Evolutionary conservation across 2,888 invertebrate species (phyloP).

Genomic region (Rosalia funebris): DNA sequence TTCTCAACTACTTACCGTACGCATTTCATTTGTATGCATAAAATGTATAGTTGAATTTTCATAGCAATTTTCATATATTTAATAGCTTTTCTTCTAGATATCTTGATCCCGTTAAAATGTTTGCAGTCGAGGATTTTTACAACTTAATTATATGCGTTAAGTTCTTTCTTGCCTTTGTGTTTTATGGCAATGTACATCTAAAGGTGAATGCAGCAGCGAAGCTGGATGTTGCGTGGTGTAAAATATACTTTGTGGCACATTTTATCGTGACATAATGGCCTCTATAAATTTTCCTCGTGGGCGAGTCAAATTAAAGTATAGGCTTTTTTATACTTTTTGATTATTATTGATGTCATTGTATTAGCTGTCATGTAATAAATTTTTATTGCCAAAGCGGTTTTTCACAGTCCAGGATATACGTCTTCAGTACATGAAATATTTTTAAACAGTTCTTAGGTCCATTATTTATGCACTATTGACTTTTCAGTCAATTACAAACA

Average conservation of each 20-base stretch:
- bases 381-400: too few species aligned
- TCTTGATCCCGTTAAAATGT: not conserved
- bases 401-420: too few species aligned
- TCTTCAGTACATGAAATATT: too few species aligned
- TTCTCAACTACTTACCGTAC: too few species aligned
- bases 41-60: too few species aligned
- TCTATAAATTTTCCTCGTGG: constrained; percentile 27
- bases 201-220: constrained; percentile 19
- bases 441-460: too few species aligned
- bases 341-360: constrained; percentile 13
- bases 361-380: constrained; percentile 2
- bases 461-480: too few species aligned
- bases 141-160: constrained; percentile 29
- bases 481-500: too few species aligned
- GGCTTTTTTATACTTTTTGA: constrained; percentile 12
- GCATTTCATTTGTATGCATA: too few species aligned
- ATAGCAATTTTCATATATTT: too few species aligned
- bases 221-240: constrained; percentile 15
- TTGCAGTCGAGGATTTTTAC: constrained; percentile 3
- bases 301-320: constrained; percentile 18
- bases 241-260: constrained; percentile 33
- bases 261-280: constrained; percentile 34
- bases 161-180: constrained; percentile 15
- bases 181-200: constrained; percentile 22
- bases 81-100: not conserved